Evolutionary conservation across 2,113 vertebrate species (phyloP), one percentile per base, ranked within the genome.

Genomic region (Mola mola): DNA sequence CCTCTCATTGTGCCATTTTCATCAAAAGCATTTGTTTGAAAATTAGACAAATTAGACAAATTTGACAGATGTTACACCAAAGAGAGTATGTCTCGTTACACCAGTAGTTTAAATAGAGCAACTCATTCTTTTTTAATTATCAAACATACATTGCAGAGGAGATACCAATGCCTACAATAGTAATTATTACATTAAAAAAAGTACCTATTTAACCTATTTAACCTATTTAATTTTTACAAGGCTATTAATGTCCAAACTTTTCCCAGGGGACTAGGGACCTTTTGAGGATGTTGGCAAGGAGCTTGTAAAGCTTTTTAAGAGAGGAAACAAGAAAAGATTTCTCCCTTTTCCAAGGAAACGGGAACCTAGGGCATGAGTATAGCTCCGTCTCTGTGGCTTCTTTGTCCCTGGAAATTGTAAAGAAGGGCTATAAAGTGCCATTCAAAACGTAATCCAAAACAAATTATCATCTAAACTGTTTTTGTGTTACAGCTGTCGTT

Each of bases 11-110:
- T 44, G 53, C 56, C 8, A 44, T 22, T 56, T 65, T 63, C 20
- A 66, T 53, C 21, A 70, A 65, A 61, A 51, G 47, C 61, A 33
- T 29, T 50, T 40, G 40, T 72, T 60, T 71, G 58, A 53, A 47
- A 66, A 72, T 66, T 66, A 63, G 42, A 11, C 8, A 42, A 72
- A 37, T 26, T 8, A 19, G 25, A 55, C 44, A 31, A 55, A 72
- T 66, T 53, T 42, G 36, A 19, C n/a, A 42, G 41, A 19, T 31
- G 53, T 33, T 28, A 24, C 34, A 60, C 43, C 33, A 37, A 43
- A 38, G 43, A 49, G 29, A 68, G 24, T 21, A 3, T 31, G 47
- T 55, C 56, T 70, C 59, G 24, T 21, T 58, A 19, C 52, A 43
- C 55, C 33, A 34, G 44, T 8, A 4, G 6, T 33, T 29, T 33